phyloP scores from a whole-genome alignment of 2,113 vertebrate species.

The Coptodon rendalli region DNA sequence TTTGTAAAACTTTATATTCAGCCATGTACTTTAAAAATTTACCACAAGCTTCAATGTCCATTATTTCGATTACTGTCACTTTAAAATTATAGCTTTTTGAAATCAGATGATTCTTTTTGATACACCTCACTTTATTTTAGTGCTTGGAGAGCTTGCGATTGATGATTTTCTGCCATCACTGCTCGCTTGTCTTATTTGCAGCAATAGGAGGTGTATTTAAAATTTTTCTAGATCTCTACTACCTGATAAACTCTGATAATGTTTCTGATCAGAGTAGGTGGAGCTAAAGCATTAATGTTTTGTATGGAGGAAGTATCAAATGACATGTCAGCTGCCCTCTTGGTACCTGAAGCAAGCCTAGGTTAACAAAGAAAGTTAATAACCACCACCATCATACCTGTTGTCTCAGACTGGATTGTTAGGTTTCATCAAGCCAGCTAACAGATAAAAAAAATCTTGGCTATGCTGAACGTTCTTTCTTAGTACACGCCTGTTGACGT shows the following conservation, averaged over 20 bases:
- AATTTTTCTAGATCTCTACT: background rate
- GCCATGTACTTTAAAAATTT: background rate
- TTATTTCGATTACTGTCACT: background rate
- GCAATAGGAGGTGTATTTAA: background rate
- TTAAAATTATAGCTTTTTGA: background rate
- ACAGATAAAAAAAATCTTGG: background rate
- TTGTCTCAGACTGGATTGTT: background rate
- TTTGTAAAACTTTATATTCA: background rate
- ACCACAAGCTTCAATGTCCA: background rate
- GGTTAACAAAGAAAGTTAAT: background rate
- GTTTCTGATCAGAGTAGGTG: background rate
- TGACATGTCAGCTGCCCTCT: background rate
- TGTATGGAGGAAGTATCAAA: background rate
- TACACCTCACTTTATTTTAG: background rate
- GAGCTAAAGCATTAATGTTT: background rate
- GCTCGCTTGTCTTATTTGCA: background rate
- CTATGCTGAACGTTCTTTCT: background rate
- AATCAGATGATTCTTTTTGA: background rate
- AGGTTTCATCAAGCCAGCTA: background rate
- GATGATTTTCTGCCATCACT: background rate
- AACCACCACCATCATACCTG: background rate
- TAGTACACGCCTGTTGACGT: background rate
- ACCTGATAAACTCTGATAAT: too few relatives aligned
- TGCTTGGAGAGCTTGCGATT: background rate
- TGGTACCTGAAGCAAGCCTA: background rate